Conservation (phyloP, 1,140 invertebrate species). For the Drosophila yakuba region DNA sequence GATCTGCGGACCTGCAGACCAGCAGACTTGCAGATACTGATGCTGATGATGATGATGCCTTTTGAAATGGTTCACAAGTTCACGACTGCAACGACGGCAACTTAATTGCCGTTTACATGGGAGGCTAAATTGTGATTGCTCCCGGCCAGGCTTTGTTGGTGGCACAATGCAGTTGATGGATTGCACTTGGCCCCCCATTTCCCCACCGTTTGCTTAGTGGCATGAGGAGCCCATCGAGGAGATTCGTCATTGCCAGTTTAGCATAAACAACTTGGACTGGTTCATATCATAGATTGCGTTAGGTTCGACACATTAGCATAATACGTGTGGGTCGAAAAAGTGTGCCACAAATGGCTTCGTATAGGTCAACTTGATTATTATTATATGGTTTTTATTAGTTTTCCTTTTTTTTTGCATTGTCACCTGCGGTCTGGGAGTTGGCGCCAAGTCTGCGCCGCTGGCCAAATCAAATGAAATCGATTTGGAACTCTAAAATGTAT, state of each 20-base stretch:
- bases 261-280: constrained; percentile 26
- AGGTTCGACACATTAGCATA: constrained; percentile 59
- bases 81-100: constrained; percentile 70
- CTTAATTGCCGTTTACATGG: constrained; percentile 83
- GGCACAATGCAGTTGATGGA: constrained; percentile 73
- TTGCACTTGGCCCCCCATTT: constrained; percentile 26
- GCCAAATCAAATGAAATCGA: constrained; percentile 70
- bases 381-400: constrained; percentile 18
- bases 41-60: constrained; percentile 54
- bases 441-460: constrained; percentile 65
- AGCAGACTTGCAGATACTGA: constrained; percentile 10
- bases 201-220: constrained; percentile 17
- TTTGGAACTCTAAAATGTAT: constrained; percentile 53
- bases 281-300: constrained; percentile 47
- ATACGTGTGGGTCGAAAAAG: constrained; percentile 53
- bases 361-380: constrained; percentile 49
- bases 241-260: constrained; percentile 55
- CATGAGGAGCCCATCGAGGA: background rate
- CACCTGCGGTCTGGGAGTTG: constrained; percentile 62
- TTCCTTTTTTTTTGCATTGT: constrained; percentile 49
- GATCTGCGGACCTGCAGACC: constrained; percentile 6
- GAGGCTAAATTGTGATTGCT: constrained; percentile 51
- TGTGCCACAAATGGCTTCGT: constrained; percentile 60
- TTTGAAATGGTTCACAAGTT: constrained; percentile 75
- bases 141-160: constrained; percentile 68